These are phyloP conservation scores for Arrhamphus sclerolepis DNA, from an alignment of 2,797 vertebrate species.

Conservation along the genomic window DNA sequence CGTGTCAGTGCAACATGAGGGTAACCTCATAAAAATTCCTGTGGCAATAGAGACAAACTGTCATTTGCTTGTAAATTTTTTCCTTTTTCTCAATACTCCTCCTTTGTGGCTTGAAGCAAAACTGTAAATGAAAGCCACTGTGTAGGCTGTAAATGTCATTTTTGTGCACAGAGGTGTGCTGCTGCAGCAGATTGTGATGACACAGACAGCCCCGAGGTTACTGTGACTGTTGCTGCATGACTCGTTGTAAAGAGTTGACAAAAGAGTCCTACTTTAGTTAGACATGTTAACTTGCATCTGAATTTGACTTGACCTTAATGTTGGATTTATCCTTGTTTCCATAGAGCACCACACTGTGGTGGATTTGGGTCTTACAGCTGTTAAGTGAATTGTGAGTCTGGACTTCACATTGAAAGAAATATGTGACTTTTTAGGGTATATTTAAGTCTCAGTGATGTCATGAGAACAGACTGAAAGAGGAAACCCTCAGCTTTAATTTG, in stretches of 20 bases:
- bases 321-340: constrained; percentile 5
- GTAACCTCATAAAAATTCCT: constrained; percentile 65
- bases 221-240: too few species aligned
- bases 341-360: constrained; percentile 71
- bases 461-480: too few species aligned
- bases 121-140: constrained; percentile 15
- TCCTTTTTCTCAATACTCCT: constrained; percentile 15
- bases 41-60: constrained; percentile 52
- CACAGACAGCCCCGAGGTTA: too few species aligned
- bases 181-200: too few species aligned
- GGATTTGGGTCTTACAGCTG: constrained; percentile 32
- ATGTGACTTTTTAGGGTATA: too few species aligned
- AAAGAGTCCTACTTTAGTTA: too few species aligned
- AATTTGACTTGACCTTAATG: background rate
- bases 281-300: background rate
- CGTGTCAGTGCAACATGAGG: constrained; percentile 66
- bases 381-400: background rate
- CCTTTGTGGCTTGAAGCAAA: constrained; percentile 7
- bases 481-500: too few species aligned
- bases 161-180: too few species aligned
- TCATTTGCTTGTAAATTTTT: constrained; percentile 44
- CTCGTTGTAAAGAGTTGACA: too few species aligned
- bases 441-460: too few species aligned
- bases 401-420: too few species aligned
- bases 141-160: constrained; percentile 14